Evolutionary conservation across 92 coral and sea anemone species (phyloP).

Genomic region (Nematostella vectensis): DNA sequence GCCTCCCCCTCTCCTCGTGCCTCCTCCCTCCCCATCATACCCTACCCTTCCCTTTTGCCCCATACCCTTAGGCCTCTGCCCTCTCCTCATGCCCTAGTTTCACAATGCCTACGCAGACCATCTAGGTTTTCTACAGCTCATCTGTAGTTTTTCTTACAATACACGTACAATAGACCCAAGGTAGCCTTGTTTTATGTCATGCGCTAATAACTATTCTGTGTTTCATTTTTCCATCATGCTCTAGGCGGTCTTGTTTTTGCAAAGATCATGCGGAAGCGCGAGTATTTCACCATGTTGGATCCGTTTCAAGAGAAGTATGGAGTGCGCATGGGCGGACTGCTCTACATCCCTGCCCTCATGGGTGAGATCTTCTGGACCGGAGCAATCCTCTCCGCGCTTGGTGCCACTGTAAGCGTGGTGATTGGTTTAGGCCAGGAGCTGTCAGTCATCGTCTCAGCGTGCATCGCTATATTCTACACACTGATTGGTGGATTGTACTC

Average conservation of each 20-base stretch:
- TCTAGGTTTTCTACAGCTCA: too few relatives aligned
- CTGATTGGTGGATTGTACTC: conserved; percentile 89
- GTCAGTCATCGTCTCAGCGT: conserved; percentile 62
- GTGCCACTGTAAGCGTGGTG: conserved; percentile 88
- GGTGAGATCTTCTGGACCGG: conserved; percentile 95
- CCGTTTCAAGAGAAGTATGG: conserved; percentile 90
- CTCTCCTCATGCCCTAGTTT: too few relatives aligned
- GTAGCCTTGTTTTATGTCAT: too few relatives aligned
- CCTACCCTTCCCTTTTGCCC: too few relatives aligned
- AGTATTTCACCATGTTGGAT: conserved; percentile 86
- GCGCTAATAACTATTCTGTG: too few relatives aligned
- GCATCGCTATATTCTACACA: conserved; percentile 81
- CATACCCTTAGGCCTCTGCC: too few relatives aligned
- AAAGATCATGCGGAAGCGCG: conserved; percentile 69
- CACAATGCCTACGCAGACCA: too few relatives aligned
- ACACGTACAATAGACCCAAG: too few relatives aligned
- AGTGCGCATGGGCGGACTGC: conserved; percentile 80
- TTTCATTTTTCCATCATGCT: too few relatives aligned
- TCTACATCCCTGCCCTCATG: conserved; percentile 83
- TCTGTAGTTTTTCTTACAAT: too few relatives aligned
- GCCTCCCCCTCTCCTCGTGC: too few relatives aligned
- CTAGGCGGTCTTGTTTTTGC: conserved; percentile 83
- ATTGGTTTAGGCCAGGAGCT: conserved; percentile 42
- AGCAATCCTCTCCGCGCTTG: conserved; percentile 83
- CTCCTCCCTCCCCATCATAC: too few relatives aligned